Evolutionary conservation across 37 sponge, comb jelly and placozoan species (phyloP).

Genomic region (Bolinopsis microptera): DNA sequence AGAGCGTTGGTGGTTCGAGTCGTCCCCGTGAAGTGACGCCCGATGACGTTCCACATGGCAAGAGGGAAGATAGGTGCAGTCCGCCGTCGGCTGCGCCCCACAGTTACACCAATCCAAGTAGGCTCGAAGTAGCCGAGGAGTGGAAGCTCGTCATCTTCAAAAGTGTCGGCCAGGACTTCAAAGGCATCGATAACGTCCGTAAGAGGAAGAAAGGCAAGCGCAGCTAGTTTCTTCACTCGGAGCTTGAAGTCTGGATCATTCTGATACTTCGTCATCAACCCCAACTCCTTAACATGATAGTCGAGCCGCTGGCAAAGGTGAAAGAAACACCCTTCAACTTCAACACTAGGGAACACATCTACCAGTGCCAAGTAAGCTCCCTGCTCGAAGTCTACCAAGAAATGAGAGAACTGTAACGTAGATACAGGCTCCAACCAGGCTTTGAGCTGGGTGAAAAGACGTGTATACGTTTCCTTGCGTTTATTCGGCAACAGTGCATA

Average conservation of each 20-base stretch:
- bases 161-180: background rate
- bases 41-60: background rate
- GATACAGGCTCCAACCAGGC: no score
- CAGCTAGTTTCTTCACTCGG: background rate
- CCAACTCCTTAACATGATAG: no score
- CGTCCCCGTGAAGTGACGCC: background rate
- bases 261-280: no score
- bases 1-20: background rate
- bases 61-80: background rate
- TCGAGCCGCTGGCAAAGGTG: no score
- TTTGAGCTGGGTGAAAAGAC: no score
- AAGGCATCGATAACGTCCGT: background rate
- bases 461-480: no score
- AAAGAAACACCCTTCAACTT: no score
- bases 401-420: no score
- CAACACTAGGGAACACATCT: no score
- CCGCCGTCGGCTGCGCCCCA: background rate
- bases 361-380: no score
- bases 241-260: background rate
- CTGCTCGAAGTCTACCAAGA: no score
- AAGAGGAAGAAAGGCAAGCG: background rate
- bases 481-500: no score
- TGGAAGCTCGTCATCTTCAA: background rate
- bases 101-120: background rate
- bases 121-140: background rate